Evolutionary conservation across 2,888 invertebrate genomes (phyloP).

Genomic region (Pristionchus mayeri): DNA sequence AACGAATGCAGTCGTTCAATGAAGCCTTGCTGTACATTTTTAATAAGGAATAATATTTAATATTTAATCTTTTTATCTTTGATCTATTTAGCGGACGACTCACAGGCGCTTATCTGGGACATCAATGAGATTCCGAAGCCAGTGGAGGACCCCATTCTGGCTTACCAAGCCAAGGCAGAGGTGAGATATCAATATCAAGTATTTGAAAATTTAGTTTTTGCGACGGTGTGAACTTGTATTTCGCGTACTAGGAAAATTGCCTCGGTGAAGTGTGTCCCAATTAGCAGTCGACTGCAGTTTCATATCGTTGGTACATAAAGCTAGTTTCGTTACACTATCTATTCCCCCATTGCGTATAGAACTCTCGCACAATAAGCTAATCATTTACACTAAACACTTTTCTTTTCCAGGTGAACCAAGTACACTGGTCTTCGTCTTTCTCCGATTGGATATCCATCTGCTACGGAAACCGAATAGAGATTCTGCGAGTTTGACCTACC

Average conservation of each 20-base stretch:
- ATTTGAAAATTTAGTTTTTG: too few relatives aligned
- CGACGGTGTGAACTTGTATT: too few relatives aligned
- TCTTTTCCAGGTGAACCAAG: slow-evolving; percentile 71
- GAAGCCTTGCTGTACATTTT: background rate
- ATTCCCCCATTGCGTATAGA: too few relatives aligned
- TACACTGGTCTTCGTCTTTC: slow-evolving; percentile 83
- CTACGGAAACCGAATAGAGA: slow-evolving; percentile 97
- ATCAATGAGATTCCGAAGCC: slow-evolving; percentile 98
- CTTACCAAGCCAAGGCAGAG: slow-evolving; percentile 97
- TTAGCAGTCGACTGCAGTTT: too few relatives aligned
- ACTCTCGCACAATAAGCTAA: too few relatives aligned
- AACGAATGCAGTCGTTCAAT: too few relatives aligned
- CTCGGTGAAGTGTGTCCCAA: too few relatives aligned
- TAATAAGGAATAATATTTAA: background rate
- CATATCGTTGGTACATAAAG: too few relatives aligned
- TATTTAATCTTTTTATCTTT: background rate
- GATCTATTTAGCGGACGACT: slow-evolving; percentile 88
- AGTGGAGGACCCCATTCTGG: slow-evolving; percentile 98
- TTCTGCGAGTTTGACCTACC: slow-evolving; percentile 89
- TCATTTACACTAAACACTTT: too few relatives aligned
- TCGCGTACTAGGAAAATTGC: too few relatives aligned
- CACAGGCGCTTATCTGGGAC: slow-evolving; percentile 99
- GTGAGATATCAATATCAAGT: slow-evolving; percentile 81
- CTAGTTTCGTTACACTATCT: too few relatives aligned
- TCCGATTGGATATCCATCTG: slow-evolving; percentile 99